A percentile compares a stretch with the other conserved stretches of the same genome.
These are phyloP conservation scores for Acanthosoma haemorrhoidale DNA, from an alignment of 2,888 invertebrate species.

Conservation along the genomic window DNA sequence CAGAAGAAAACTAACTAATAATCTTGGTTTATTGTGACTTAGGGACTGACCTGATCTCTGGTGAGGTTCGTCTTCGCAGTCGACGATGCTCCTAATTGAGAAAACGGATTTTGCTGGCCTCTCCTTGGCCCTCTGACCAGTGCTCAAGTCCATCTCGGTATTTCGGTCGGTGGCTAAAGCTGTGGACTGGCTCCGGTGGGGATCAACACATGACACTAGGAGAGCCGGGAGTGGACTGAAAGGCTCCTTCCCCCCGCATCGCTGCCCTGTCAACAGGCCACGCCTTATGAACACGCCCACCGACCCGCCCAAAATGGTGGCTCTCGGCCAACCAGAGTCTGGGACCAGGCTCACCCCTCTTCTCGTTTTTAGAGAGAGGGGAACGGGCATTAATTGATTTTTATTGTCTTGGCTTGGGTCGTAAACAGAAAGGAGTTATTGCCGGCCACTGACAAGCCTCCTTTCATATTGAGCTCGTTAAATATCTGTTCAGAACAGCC, in stretches of 20 bases:
- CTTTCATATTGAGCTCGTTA: conserved; percentile 15
- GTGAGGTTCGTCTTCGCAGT: conserved; percentile 49
- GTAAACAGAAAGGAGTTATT: conserved; percentile 22
- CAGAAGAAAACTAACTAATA: too few species aligned
- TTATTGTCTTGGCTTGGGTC: conserved; percentile 29
- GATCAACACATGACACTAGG: conserved; percentile 32
- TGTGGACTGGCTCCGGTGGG: conserved; percentile 14
- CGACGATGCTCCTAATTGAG: conserved; percentile 55
- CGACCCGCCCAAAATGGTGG: conserved; percentile 37
- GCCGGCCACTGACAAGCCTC: conserved; percentile 9
- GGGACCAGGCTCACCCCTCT: not conserved
- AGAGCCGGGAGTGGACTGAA: conserved; percentile 29
- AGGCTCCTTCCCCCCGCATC: conserved; percentile 24
- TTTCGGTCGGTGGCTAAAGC: conserved; percentile 14
- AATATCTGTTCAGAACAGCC: not conserved
- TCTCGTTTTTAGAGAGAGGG: not conserved
- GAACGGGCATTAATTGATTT: conserved; percentile 33
- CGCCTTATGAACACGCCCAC: conserved; percentile 27
- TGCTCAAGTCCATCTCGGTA: conserved; percentile 42
- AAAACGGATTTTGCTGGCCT: conserved; percentile 57
- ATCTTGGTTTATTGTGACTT: too few species aligned
- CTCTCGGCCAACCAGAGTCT: conserved; percentile 12
- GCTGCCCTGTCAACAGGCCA: conserved; percentile 22
- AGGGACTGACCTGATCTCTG: not conserved
- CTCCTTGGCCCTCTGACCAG: conserved; percentile 46